phyloP scores from a whole-genome alignment of 2,113 vertebrate genomes.

The Paracanthobrama guichenoti region DNA sequence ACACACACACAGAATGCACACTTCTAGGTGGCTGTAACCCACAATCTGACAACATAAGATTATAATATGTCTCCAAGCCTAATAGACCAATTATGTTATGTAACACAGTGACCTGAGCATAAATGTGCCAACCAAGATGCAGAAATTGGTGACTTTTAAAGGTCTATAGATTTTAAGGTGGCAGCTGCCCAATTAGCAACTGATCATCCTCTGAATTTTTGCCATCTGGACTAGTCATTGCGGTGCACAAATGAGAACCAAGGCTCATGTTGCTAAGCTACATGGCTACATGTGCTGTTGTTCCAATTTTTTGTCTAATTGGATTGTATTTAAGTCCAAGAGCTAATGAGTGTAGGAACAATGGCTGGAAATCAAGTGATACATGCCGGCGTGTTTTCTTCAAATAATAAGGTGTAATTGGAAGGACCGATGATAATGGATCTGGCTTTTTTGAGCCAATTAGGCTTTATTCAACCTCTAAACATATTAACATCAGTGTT shows the following conservation, averaged over 20 bases:
- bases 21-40: conserved; percentile 9
- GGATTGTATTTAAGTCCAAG: conserved; percentile 53
- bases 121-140: conserved; percentile 1
- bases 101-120: neutral
- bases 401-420: conserved; percentile 44
- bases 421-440: conserved; percentile 42
- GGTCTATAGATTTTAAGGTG: conserved; percentile 27
- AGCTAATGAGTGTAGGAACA: conserved; percentile 55
- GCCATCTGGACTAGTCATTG: conserved; percentile 49
- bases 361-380: conserved; percentile 32
- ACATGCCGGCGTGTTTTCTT: neutral
- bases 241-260: conserved; percentile 35
- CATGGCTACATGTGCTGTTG: conserved; percentile 44
- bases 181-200: conserved; percentile 30
- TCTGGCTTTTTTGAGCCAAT: conserved; percentile 44
- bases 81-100: conserved; percentile 3
- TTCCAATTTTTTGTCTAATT: conserved; percentile 55
- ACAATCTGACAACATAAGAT: conserved; percentile 16
- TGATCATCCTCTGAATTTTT: conserved; percentile 24
- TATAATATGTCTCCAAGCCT: neutral
- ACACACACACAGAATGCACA: neutral
- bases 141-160: conserved; percentile 10
- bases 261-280: conserved; percentile 40
- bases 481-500: neutral
- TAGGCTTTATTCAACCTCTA: conserved; percentile 34